phyloP scores from a whole-genome alignment of 2,113 vertebrate species.

The Talpa occidentalis region DNA sequence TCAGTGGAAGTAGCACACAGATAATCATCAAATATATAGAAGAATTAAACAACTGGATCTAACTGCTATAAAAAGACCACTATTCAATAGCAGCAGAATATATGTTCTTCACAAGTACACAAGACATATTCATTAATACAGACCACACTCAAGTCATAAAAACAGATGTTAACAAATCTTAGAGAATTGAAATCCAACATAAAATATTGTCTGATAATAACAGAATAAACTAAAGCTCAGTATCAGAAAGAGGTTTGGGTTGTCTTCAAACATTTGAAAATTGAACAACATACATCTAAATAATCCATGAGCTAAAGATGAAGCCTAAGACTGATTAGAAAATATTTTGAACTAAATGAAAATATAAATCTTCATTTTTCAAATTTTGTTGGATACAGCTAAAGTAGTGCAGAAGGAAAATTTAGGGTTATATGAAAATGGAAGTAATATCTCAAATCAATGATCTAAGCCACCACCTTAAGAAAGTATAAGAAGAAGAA shows the following conservation, averaged over 20 bases:
- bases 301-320: background rate
- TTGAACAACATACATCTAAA: background rate
- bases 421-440: background rate
- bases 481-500: background rate
- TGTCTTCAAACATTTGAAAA: background rate
- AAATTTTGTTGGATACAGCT: background rate
- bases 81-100: background rate
- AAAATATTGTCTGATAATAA: background rate
- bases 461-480: background rate
- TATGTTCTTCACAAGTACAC: background rate
- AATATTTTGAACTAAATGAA: background rate
- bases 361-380: background rate
- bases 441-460: background rate
- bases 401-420: background rate
- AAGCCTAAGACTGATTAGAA: background rate
- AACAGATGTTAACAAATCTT: background rate
- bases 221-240: background rate
- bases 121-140: background rate
- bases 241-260: background rate
- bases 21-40: background rate
- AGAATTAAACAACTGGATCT: background rate
- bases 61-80: background rate
- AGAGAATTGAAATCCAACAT: background rate
- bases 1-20: background rate
- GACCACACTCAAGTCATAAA: background rate